These are phyloP conservation scores for Atlantisia rogersi DNA, from an alignment of 2,113 vertebrate species.

Conservation along the genomic window DNA sequence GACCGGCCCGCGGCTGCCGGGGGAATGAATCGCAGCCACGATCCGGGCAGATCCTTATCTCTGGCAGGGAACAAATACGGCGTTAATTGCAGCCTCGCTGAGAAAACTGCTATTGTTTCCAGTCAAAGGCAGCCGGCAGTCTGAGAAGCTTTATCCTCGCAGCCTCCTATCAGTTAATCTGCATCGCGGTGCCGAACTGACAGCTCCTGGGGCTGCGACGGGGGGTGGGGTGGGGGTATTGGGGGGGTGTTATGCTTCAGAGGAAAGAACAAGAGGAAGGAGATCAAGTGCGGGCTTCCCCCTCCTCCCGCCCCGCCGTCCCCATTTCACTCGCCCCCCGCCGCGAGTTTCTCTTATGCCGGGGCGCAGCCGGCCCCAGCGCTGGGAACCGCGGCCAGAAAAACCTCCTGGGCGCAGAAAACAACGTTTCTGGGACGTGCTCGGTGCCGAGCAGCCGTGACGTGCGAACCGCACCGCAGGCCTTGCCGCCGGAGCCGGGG, in stretches of 20 bases:
- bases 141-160: not conserved
- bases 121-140: conserved; percentile 12
- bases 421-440: conserved; percentile 31
- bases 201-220: conserved; percentile 43
- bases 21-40: not conserved
- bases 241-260: not conserved
- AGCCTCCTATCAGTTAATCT: not conserved
- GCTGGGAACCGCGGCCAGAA: conserved; percentile 33
- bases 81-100: conserved; percentile 64
- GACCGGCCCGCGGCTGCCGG: not conserved
- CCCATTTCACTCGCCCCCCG: not conserved
- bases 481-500: not conserved
- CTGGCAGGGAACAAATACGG: conserved; percentile 47
- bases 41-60: not conserved
- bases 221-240: not conserved
- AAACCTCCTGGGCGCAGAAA: conserved; percentile 16
- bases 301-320: not conserved
- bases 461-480: not conserved
- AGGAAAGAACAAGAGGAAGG: not conserved
- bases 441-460: conserved; percentile 24
- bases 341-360: conserved; percentile 11
- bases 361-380: conserved; percentile 8
- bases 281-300: conserved; percentile 8
- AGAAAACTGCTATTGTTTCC: conserved; percentile 69
- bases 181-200: conserved; percentile 24